Percentiles rank a stretch among this genome's conserved stretches.
Evolutionary conservation across 2,113 vertebrate genomes (phyloP).

Genomic region (Rousettus leschenaultii): DNA sequence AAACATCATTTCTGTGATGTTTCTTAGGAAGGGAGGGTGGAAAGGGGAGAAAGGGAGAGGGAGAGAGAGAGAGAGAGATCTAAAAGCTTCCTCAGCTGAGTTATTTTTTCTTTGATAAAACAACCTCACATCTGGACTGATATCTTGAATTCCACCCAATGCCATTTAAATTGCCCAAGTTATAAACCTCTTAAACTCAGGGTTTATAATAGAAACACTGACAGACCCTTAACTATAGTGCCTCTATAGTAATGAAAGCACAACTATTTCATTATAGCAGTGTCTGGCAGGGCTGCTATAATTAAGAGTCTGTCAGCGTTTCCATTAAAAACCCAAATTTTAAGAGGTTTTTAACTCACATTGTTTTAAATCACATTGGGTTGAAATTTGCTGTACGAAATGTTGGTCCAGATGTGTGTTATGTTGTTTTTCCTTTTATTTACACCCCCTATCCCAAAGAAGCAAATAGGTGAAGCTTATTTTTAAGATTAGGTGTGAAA

Average conservation of each 20-base stretch:
- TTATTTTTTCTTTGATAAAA: constrained; percentile 78
- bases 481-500: constrained; percentile 40
- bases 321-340: constrained; percentile 82
- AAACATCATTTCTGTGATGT: constrained; percentile 76
- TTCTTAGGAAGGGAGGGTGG: constrained; percentile 57
- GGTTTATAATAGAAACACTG: constrained; percentile 82
- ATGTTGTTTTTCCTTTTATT: constrained; percentile 54
- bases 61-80: neutral
- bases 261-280: constrained; percentile 72
- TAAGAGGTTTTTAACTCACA: constrained; percentile 79
- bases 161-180: constrained; percentile 82
- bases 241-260: constrained; percentile 79
- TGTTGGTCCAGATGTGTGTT: constrained; percentile 66
- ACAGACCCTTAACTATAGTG: constrained; percentile 81
- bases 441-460: neutral
- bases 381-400: constrained; percentile 72
- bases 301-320: constrained; percentile 84
- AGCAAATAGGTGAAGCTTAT: constrained; percentile 45
- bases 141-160: constrained; percentile 80
- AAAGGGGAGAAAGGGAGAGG: neutral
- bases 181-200: constrained; percentile 83
- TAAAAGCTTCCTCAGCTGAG: constrained; percentile 71
- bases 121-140: constrained; percentile 83
- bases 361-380: constrained; percentile 77
- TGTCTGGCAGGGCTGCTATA: constrained; percentile 80